Evolutionary conservation across 1,140 invertebrate genomes (phyloP).

Genomic region (Lerema accius): DNA sequence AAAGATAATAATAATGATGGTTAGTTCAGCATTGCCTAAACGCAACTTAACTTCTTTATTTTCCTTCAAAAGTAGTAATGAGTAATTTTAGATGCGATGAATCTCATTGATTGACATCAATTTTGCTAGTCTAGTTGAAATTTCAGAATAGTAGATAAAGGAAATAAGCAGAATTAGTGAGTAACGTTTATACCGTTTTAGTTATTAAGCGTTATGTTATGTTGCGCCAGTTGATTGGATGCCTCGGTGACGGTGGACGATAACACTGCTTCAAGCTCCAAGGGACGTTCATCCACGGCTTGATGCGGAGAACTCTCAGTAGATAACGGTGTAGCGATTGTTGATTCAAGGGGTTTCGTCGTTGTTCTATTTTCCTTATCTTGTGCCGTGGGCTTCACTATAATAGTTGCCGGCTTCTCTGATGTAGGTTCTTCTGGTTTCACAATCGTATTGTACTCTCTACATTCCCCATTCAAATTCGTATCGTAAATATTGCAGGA

Average conservation of each 20-base stretch:
- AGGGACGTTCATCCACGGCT: constrained; percentile 49
- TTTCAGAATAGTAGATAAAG: no score
- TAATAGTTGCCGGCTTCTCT: constrained; percentile 20
- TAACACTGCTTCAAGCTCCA: constrained; percentile 59
- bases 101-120: no score
- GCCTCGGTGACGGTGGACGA: constrained; percentile 55
- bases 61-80: no score
- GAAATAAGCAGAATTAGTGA: neutral
- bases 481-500: constrained; percentile 81
- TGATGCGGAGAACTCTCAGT: constrained; percentile 16
- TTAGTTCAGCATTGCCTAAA: no score
- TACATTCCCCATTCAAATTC: constrained; percentile 74
- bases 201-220: constrained; percentile 15
- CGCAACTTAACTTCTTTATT: no score
- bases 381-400: constrained; percentile 24
- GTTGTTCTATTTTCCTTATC: constrained; percentile 33
- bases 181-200: constrained; percentile 19
- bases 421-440: constrained; percentile 49
- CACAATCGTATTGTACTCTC: constrained; percentile 61
- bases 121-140: no score
- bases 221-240: neutral
- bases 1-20: no score
- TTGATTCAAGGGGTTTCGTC: constrained; percentile 25
- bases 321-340: constrained; percentile 10
- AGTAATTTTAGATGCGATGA: no score